Conservation (phyloP, 1,140 invertebrate genomes). For the Copidosoma floridanum region DNA sequence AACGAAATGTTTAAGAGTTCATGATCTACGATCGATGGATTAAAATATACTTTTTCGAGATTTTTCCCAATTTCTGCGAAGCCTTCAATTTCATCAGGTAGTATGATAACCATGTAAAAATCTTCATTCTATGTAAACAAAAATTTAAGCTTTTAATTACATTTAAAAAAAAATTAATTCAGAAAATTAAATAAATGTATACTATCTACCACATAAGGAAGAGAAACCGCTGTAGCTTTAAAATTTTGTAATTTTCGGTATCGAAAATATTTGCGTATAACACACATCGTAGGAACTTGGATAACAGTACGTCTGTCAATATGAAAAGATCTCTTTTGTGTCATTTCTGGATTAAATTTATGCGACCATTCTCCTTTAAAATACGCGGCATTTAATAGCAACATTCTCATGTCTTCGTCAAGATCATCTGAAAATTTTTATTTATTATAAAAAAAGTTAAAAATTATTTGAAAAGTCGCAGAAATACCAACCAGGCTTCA, state of each 20-base stretch:
- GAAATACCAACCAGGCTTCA: slow-evolving; percentile 2
- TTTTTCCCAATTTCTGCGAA: background rate
- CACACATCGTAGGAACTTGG: background rate
- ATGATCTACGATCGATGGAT: background rate
- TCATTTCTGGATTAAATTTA: background rate
- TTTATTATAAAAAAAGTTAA: no score
- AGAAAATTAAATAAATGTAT: no score
- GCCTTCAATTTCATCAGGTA: background rate
- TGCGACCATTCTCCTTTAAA: background rate
- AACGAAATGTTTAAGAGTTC: background rate
- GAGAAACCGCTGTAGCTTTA: slow-evolving; percentile 53
- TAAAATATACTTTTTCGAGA: background rate
- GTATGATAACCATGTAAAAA: background rate
- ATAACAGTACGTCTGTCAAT: background rate
- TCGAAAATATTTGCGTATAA: slow-evolving; percentile 29
- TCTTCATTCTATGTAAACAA: background rate
- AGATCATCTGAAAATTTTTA: background rate
- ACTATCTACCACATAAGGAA: slow-evolving; percentile 57
- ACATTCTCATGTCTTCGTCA: background rate
- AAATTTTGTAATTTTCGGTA: slow-evolving; percentile 44
- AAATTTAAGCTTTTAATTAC: background rate
- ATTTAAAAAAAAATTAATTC: no score
- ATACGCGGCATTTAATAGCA: background rate
- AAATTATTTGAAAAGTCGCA: no score
- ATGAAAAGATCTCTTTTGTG: background rate